These are phyloP conservation scores for Sebastes schlegelii DNA, from an alignment of 2,113 vertebrate genomes.

Conservation along the genomic window DNA sequence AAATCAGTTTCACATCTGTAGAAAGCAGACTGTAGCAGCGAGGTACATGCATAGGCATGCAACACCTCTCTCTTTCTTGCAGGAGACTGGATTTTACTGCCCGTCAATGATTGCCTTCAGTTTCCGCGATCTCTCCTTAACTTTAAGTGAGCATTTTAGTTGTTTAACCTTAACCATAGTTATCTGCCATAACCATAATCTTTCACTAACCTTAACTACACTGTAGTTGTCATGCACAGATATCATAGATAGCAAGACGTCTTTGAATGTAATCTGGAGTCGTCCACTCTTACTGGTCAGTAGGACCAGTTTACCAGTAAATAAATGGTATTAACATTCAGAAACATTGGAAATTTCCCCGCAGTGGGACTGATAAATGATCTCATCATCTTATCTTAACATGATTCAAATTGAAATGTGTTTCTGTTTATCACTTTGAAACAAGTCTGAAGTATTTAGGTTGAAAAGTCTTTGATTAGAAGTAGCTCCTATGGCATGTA, in stretches of 20 bases:
- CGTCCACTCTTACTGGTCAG: not conserved
- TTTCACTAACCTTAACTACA: not conserved
- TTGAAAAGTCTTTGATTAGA: no score
- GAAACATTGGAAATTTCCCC: no score
- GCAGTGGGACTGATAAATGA: no score
- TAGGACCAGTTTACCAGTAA: not conserved
- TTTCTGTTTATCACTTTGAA: no score
- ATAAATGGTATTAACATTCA: no score
- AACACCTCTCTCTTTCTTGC: not conserved
- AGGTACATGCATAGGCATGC: not conserved
- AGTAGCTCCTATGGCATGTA: no score
- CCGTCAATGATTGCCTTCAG: not conserved
- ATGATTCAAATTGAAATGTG: no score
- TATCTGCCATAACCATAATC: not conserved
- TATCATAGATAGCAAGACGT: not conserved
- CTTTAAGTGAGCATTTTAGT: not conserved
- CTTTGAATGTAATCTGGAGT: not conserved
- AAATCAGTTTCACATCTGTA: conserved; percentile 7
- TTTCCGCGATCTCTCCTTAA: not conserved
- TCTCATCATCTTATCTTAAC: no score
- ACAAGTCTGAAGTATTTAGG: no score
- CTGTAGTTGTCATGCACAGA: not conserved
- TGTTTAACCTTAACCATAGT: not conserved
- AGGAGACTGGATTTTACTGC: not conserved
- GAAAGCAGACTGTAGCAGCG: not conserved